Conservation (phyloP, 1,140 invertebrate genomes). For the Lasaia peninsularis region DNA sequence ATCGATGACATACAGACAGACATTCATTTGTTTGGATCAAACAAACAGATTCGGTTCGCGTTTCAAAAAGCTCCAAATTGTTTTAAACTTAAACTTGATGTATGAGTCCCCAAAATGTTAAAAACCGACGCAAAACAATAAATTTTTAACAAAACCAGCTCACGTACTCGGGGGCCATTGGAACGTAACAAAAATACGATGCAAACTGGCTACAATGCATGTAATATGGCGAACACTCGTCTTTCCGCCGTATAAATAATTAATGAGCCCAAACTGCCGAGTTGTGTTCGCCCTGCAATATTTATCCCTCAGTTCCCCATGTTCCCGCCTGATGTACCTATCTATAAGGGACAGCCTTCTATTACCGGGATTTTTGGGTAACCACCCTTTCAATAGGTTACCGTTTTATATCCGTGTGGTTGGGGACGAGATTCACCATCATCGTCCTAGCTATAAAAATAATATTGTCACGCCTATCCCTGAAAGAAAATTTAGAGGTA, state of each 20-base stretch:
- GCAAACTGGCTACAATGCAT: slow-evolving; percentile 63
- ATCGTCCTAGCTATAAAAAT: too few relatives aligned
- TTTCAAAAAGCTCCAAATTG: too few relatives aligned
- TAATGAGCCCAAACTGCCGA: slow-evolving; percentile 72
- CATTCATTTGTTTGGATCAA: too few relatives aligned
- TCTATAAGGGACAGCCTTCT: slow-evolving; percentile 21
- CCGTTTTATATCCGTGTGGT: too few relatives aligned
- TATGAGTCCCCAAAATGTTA: neutral
- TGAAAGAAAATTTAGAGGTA: too few relatives aligned
- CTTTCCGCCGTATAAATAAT: slow-evolving; percentile 68
- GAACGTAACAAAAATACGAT: slow-evolving; percentile 54
- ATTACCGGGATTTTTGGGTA: neutral
- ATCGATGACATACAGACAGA: too few relatives aligned
- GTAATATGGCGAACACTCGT: slow-evolving; percentile 47
- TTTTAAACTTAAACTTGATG: too few relatives aligned
- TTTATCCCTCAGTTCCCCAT: slow-evolving; percentile 59
- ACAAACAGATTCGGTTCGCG: too few relatives aligned
- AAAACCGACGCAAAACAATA: neutral
- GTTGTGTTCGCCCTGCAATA: slow-evolving; percentile 74
- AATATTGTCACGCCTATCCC: too few relatives aligned
- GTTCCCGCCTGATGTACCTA: slow-evolving; percentile 55
- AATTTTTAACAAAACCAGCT: slow-evolving; percentile 4
- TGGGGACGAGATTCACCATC: too few relatives aligned
- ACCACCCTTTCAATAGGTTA: neutral
- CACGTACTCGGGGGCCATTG: slow-evolving; percentile 42